Percentiles rank a stretch among this genome's conserved stretches.
Evolutionary conservation across 2,797 vertebrate species (phyloP).

Genomic region (Lophotriccus pileatus): DNA sequence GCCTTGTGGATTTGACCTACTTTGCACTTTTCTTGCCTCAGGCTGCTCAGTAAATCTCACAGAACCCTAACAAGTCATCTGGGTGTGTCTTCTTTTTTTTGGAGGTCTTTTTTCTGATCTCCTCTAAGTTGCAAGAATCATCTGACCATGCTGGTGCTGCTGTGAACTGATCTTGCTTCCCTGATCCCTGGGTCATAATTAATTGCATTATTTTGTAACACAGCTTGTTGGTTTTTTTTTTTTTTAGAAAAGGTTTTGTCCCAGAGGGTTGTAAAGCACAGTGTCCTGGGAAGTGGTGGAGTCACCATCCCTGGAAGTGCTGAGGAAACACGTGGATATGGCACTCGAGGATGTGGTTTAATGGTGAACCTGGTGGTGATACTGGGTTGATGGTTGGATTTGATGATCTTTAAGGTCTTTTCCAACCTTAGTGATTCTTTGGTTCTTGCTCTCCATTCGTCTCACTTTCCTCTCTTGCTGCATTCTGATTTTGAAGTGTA

Average conservation of each 20-base stretch:
- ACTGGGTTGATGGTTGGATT: neutral
- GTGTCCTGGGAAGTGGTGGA: neutral
- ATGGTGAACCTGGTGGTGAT: neutral
- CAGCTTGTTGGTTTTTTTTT: too few relatives aligned
- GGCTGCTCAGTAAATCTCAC: neutral
- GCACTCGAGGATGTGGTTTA: neutral
- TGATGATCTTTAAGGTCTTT: neutral
- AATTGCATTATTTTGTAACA: neutral
- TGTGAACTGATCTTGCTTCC: fast-evolving
- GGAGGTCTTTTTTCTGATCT: neutral
- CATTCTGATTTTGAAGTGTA: neutral
- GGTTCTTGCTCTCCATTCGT: neutral
- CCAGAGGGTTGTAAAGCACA: neutral
- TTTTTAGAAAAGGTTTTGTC: neutral
- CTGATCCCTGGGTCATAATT: neutral
- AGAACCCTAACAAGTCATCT: neutral
- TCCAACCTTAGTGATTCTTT: neutral
- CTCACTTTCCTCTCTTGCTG: neutral
- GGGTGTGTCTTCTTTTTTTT: neutral
- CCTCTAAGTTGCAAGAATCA: fast-evolving
- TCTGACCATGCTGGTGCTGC: neutral
- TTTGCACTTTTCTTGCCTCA: neutral
- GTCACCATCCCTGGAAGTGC: neutral
- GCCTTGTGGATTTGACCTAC: neutral
- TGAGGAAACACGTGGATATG: neutral